phyloP scores from a whole-genome alignment of 2,113 vertebrate species.

The Nipponia nippon region DNA sequence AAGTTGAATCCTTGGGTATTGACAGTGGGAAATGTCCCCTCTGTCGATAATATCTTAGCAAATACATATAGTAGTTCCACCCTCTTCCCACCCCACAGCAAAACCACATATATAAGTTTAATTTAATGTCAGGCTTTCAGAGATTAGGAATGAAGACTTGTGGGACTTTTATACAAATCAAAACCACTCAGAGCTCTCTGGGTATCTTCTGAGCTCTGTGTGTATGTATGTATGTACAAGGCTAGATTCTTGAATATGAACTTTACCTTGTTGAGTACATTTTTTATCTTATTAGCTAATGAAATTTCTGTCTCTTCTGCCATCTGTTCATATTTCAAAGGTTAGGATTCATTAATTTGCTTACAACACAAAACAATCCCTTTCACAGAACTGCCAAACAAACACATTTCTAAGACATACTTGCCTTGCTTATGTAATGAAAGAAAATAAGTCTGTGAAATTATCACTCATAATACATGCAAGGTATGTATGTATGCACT shows the following conservation, averaged over 20 bases:
- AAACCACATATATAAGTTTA: neutral
- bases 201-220: neutral
- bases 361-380: neutral
- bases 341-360: constrained; percentile 32
- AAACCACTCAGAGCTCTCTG: neutral
- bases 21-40: neutral
- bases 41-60: neutral
- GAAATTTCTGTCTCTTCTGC: neutral
- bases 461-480: neutral
- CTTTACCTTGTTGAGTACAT: neutral
- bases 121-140: constrained; percentile 13
- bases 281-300: constrained; percentile 24
- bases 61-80: neutral
- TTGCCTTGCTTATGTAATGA: neutral
- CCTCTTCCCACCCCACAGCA: neutral
- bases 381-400: neutral
- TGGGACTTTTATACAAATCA: neutral
- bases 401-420: neutral
- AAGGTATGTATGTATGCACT: neutral
- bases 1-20: neutral
- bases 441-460: neutral
- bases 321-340: neutral
- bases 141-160: constrained; percentile 7
- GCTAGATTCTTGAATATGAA: neutral
- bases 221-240: neutral